Evolutionary conservation across 2,888 invertebrate genomes (phyloP).

Genomic region (Congeria kusceri): DNA sequence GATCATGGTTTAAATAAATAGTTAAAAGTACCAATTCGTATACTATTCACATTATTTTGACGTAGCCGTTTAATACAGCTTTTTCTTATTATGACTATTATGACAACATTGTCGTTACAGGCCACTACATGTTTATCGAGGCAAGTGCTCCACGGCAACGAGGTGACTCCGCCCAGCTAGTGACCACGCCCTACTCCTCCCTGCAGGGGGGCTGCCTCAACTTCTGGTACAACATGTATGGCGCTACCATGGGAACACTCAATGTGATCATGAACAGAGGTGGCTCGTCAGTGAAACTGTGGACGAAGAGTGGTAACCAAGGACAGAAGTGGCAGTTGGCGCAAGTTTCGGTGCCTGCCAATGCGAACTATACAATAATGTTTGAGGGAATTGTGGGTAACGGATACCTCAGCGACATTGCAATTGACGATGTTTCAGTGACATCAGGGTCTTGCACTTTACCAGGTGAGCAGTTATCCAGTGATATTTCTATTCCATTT

Average conservation of each 20-base stretch:
- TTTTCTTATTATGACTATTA: too few species aligned
- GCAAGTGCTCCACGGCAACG: conserved; percentile 87
- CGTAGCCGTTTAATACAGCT: too few species aligned
- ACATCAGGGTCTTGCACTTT: conserved; percentile 71
- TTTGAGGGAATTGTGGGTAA: conserved; percentile 79
- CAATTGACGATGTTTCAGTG: conserved; percentile 81
- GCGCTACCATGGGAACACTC: conserved; percentile 75
- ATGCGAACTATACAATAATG: conserved; percentile 68
- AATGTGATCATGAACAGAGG: conserved; percentile 67
- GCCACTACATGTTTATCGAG: conserved; percentile 80
- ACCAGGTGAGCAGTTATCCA: conserved; percentile 61
- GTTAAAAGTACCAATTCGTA: too few species aligned
- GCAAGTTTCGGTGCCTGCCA: conserved; percentile 63
- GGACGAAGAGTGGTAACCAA: conserved; percentile 70
- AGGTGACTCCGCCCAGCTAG: conserved; percentile 86
- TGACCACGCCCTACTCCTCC: conserved; percentile 63
- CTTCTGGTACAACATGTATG: conserved; percentile 83
- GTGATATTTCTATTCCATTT: too few species aligned
- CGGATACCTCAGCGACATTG: conserved; percentile 76
- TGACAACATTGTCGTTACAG: conserved; percentile 45
- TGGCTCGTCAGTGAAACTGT: conserved; percentile 46
- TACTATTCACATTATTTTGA: too few species aligned
- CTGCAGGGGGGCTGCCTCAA: conserved; percentile 74
- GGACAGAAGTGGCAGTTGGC: conserved; percentile 72
- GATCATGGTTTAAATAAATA: too few species aligned